Evolutionary conservation across 2,113 vertebrate species (phyloP), one percentile per base, ranked within the genome.

Genomic region (Toxotes jaculatrix): DNA sequence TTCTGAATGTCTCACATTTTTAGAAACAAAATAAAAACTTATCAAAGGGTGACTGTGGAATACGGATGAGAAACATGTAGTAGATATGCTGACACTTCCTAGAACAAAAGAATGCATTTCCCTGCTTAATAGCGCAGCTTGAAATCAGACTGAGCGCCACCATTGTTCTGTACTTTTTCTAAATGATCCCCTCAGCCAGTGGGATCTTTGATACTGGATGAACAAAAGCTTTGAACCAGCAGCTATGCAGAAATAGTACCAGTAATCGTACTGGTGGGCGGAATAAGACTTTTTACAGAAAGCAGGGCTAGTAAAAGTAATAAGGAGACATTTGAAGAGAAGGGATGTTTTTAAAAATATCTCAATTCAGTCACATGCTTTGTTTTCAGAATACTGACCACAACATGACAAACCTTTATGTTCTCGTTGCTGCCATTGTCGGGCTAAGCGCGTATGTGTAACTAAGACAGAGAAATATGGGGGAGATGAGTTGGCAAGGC

Each of bases 181-280:
- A 60, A 64, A 63, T 14, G 34, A 78, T 66, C 21, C 21, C 27
- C 14, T 14, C 45, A 23, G 57, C 47, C 34, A 17, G 19, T 5
- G 45, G 1, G 73, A 76, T 49, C 45, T 66, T 60, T 31, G 17
- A 59, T 49, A 34, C 17, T 27, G 40, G 49, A 47, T 14, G 79
- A 87, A 84, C 75, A 78, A 83, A 84, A 57, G 74, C 63, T 64
- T 68, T 69, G 23, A 68, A 81, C 56, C 47, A 77, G 62, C 80
- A 88, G 60, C 57, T 34, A 38, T 63, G 53, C 65, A 85, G 51
- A 71, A 82, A 85, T 61, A 62, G 60, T 5, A 61, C 17, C 32
- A 55, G 69, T 63, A 80, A 82, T 86, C 19, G 21, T 43, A 63
- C 51, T 57, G 45, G 64, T 76, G 59, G 75, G 81, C 4, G n/a